Percentiles rank a stretch among this genome's conserved stretches.
phyloP scores from a whole-genome alignment of 2,797 vertebrate species.

The Crypturellus tataupa region DNA sequence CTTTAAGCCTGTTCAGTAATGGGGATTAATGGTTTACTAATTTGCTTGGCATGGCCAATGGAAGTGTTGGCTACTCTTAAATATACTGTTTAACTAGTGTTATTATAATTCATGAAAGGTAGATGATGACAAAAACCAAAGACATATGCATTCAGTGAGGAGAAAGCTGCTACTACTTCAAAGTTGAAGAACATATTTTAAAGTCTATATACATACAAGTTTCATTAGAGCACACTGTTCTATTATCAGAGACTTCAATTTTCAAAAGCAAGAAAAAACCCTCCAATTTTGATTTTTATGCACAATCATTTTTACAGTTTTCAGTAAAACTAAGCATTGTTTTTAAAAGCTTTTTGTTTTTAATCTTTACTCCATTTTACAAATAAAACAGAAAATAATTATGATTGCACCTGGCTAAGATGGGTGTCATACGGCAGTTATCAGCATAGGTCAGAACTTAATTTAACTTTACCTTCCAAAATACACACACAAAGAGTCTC shows the following conservation, averaged over 20 bases:
- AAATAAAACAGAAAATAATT: neutral
- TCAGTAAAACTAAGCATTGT: neutral
- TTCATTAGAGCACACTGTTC: neutral
- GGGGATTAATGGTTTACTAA: neutral
- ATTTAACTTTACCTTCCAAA: neutral
- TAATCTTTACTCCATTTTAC: neutral
- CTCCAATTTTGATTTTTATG: neutral
- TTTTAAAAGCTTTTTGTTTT: neutral
- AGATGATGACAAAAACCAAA: neutral
- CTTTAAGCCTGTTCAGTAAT: neutral
- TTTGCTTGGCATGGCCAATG: neutral
- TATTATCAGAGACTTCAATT: neutral
- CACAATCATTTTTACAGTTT: neutral
- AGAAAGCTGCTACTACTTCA: neutral
- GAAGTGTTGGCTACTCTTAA: neutral
- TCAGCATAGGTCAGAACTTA: neutral
- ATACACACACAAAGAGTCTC: neutral
- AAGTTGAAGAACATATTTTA: neutral
- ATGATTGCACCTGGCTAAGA: neutral
- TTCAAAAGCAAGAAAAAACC: neutral
- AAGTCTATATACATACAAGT: neutral
- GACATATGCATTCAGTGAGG: neutral
- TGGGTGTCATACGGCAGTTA: neutral
- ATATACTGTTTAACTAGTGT: neutral
- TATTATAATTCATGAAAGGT: neutral